Evolutionary conservation across 1,140 invertebrate species (phyloP).

Genomic region (Holotrichia oblita): DNA sequence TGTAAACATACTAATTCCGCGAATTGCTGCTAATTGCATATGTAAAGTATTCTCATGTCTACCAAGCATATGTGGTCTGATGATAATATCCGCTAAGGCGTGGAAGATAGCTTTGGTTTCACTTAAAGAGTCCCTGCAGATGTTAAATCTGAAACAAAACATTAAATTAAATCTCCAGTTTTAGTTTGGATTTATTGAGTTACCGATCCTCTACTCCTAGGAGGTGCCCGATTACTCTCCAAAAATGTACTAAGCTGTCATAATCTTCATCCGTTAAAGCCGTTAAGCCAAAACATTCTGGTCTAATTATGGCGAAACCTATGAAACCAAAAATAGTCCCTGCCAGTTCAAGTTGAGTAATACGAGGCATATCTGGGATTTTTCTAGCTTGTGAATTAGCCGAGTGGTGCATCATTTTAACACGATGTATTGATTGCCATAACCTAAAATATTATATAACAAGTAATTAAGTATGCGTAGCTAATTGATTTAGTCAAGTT

Average conservation of each 20-base stretch:
- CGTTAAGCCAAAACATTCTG: neutral
- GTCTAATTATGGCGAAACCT: conserved; percentile 1
- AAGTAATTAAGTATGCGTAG: too few relatives aligned
- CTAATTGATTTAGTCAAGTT: neutral
- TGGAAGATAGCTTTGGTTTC: conserved; percentile 10
- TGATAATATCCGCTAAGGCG: neutral
- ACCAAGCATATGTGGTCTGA: neutral
- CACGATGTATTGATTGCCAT: neutral
- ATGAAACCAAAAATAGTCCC: neutral
- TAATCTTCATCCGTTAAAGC: neutral
- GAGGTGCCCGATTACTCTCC: conserved; percentile 26
- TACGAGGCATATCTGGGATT: neutral
- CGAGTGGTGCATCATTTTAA: neutral
- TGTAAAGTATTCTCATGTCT: neutral
- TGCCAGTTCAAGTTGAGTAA: neutral
- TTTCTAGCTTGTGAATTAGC: neutral
- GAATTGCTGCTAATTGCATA: conserved; percentile 10
- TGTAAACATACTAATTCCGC: neutral
- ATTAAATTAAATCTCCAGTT: neutral
- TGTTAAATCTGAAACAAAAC: conserved; percentile 8
- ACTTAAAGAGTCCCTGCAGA: conserved; percentile 10
- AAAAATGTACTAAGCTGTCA: conserved; percentile 33
- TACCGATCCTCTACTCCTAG: conserved; percentile 32
- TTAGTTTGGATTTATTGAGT: neutral
- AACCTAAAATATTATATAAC: neutral